Evolutionary conservation across 2,797 vertebrate species (phyloP).

Genomic region (Rhinichthys osculus): DNA sequence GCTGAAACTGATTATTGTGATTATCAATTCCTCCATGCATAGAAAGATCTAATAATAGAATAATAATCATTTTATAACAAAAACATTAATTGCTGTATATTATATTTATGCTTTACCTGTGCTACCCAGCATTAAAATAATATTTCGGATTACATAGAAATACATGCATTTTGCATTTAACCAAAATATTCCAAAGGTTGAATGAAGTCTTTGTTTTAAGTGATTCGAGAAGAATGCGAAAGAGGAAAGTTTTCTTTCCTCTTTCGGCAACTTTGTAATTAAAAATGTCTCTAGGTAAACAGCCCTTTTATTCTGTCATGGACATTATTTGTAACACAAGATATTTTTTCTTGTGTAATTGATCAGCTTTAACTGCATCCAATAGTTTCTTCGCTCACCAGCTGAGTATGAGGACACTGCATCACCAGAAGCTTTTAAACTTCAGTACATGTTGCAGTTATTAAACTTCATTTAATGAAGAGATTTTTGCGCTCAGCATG

Average conservation of each 20-base stretch:
- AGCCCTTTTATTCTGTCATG: not conserved
- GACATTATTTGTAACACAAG: not conserved
- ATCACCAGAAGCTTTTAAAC: slow-evolving; percentile 13
- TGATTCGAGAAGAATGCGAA: not conserved
- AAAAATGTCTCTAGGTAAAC: not conserved
- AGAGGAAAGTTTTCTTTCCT: not conserved
- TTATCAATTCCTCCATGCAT: not conserved
- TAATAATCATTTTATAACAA: not conserved
- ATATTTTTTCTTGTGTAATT: not conserved
- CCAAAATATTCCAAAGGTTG: not conserved
- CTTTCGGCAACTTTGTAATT: not conserved
- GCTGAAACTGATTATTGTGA: not conserved
- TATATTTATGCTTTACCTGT: not conserved
- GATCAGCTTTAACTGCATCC: slow-evolving; percentile 40
- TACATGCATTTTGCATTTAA: not conserved
- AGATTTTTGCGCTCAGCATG: not conserved
- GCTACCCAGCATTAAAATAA: not conserved
- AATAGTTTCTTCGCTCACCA: not conserved
- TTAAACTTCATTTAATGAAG: slow-evolving; percentile 1
- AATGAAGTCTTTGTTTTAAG: not conserved
- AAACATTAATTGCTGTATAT: not conserved
- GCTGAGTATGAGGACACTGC: not conserved
- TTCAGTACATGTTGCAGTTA: slow-evolving; percentile 10
- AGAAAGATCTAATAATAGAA: not conserved
- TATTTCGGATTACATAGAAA: not conserved